Base-by-base conservation (phyloP, 1,140 invertebrate genomes). In the Dendroctonus ponderosae region DNA sequence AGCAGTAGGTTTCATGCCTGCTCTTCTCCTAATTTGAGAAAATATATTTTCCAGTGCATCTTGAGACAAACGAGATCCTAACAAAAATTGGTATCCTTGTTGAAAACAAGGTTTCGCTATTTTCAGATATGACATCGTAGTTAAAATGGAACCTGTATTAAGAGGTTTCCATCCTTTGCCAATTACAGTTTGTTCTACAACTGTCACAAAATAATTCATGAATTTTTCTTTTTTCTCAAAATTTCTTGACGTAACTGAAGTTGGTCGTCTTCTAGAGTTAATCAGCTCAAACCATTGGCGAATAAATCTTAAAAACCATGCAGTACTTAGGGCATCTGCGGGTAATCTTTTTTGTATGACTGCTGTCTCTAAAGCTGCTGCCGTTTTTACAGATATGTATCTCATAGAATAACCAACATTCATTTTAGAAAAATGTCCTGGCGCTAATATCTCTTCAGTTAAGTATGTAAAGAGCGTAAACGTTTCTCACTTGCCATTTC, bases 31-130 rank as follows among this genome's bases (percentile, higher is more conserved):
- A 14, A 53, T 53, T 53, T 53, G 51, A 11, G 51, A 53, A 53
- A 53, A 53, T 14, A 53, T 53, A 53, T 53, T 53, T 37, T 53
- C 51, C 26, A 53, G n/a, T n/a, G n/a, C n/a, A n/a, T n/a, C n/a
- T n/a, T n/a, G n/a, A n/a, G n/a, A n/a, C n/a, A n/a, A n/a, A 53
- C n/a, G 51, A 26, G 51, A 53, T 15, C 51, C 51, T 11, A 53
- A 37, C 11, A 5, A 37, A 53, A 53, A 53, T 53, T 5, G 12
- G 37, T 53, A 53, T 14, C 51, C 51, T 53, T 38, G 11, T 53
- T 53, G 12, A 38, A 53, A 53, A 38, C 51, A 26, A 8, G 7
- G 7, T 52, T 53, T 37, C 11, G 51, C 51, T 11, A 53, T 53
- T 11, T n/a, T 14, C 12, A 5, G 12, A 37, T 15, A 53, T 14